phyloP scores from a whole-genome alignment of 2,113 vertebrate species.

The Eudyptes chrysolophus region DNA sequence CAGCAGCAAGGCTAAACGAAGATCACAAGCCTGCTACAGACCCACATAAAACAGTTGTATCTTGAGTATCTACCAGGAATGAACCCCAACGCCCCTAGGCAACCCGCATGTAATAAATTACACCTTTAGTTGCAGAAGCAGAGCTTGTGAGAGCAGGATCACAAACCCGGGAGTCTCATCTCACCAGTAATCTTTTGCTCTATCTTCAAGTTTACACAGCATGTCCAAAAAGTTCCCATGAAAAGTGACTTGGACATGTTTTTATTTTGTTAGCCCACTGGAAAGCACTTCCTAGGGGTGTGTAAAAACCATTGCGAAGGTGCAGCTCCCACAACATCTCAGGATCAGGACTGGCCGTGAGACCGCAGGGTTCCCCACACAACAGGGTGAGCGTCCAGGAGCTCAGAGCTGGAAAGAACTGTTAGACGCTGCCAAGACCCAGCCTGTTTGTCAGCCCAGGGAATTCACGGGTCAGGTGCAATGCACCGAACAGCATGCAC shows the following conservation, averaged over 20 bases:
- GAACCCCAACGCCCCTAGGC: not conserved
- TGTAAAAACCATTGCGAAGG: not conserved
- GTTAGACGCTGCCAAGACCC: not conserved
- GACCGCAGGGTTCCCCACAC: fast-evolving
- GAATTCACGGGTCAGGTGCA: not conserved
- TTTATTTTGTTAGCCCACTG: not conserved
- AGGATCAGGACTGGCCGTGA: not conserved
- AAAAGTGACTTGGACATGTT: fast-evolving
- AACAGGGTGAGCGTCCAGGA: not conserved
- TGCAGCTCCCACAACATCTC: not conserved
- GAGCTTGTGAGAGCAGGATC: not conserved
- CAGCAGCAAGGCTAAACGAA: not conserved
- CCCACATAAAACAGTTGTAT: not conserved
- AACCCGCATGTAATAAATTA: not conserved
- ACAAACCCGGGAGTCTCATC: not conserved
- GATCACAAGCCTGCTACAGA: not conserved
- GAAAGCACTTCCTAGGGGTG: not conserved
- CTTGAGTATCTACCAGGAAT: not conserved
- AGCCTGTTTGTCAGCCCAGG: not conserved
- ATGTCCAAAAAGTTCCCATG: not conserved
- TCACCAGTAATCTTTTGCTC: not conserved
- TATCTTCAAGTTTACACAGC: not conserved
- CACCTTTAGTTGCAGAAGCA: not conserved
- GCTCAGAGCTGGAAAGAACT: not conserved
- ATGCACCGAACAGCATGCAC: fast-evolving